Base-by-base conservation (phyloP, 2,797 vertebrate species). In the Xenopus petersii region DNA sequence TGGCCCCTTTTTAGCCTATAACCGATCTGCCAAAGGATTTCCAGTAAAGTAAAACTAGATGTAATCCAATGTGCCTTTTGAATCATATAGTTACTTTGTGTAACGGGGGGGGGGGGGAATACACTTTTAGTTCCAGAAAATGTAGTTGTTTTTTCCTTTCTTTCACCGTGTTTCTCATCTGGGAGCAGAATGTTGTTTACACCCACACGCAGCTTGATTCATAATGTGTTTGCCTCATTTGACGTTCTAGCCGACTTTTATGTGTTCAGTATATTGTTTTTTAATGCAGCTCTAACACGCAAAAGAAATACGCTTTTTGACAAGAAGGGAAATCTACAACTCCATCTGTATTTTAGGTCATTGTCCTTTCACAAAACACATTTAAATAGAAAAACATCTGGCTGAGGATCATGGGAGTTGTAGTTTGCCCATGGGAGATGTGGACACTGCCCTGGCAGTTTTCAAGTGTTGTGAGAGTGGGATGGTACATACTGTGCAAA, bases 31-130 rank as follows among this genome's bases (percentile, higher is more conserved):
- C 84, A 83, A 77, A 55, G 81, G 71, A 78, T 80, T 90, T 89
- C 86, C 86, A 85, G 86, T 84, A 88, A 89, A 77, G 36, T 42
- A 42, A 42, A 4, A 42, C 36, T 75, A 67, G 64, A 56, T 58
- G 86, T 82, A 82, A 84, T 66, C 82, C 66, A 51, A 73, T 79
- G 71, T 78, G 79, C 46, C 70, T 21, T 21, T 21, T 21, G 21
- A 21, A 21, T 21, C 1, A 21, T 56, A 49, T n/a, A 42, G 11
- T 68, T 59, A 5, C 49, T 61, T 21, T 21, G 21, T 21, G 21
- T 21, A 21, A 21, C 21, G 21, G 21, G 21, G 21, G 21, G 21
- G 48, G 74, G 73, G 76, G 71, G 69, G 65, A 73, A 78, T 46
- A 56, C 66, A 64, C 65, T 78, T 69, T 10, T 48, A 10, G 13